Evolutionary conservation across 2,888 invertebrate species (phyloP).

Genomic region (Sycophila texana): DNA sequence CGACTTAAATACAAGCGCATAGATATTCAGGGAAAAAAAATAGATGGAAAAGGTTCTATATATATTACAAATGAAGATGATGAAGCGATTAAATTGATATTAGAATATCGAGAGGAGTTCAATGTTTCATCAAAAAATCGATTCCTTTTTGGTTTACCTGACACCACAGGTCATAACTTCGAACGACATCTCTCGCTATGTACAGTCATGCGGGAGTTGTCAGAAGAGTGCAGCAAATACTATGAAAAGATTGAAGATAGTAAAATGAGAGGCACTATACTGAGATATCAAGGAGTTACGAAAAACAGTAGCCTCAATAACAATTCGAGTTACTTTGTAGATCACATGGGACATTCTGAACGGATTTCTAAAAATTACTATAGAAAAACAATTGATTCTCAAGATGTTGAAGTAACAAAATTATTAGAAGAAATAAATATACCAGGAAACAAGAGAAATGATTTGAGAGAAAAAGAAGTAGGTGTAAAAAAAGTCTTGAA

Average conservation of each 20-base stretch:
- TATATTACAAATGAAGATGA: background rate
- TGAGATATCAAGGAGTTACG: constrained; percentile 6
- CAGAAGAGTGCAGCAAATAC: background rate
- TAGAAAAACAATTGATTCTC: background rate
- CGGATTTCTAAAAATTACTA: background rate
- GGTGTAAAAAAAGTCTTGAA: no score
- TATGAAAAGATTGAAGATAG: constrained; percentile 18
- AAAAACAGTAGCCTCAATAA: background rate
- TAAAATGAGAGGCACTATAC: background rate
- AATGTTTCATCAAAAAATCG: background rate
- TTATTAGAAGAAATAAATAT: background rate
- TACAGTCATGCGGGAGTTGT: background rate
- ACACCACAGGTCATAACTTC: background rate
- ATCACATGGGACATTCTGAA: constrained; percentile 14
- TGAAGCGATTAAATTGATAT: background rate
- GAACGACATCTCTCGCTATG: background rate
- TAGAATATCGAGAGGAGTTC: background rate
- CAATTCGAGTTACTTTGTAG: background rate
- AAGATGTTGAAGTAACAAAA: background rate
- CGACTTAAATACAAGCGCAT: constrained; percentile 8
- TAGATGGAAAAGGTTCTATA: background rate
- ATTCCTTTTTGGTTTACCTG: constrained; percentile 9
- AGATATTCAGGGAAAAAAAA: background rate
- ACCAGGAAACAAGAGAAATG: no score
- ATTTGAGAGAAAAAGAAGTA: no score